Evolutionary conservation across 2,797 vertebrate species (phyloP).

Genomic region (Euthynnus affinis): DNA sequence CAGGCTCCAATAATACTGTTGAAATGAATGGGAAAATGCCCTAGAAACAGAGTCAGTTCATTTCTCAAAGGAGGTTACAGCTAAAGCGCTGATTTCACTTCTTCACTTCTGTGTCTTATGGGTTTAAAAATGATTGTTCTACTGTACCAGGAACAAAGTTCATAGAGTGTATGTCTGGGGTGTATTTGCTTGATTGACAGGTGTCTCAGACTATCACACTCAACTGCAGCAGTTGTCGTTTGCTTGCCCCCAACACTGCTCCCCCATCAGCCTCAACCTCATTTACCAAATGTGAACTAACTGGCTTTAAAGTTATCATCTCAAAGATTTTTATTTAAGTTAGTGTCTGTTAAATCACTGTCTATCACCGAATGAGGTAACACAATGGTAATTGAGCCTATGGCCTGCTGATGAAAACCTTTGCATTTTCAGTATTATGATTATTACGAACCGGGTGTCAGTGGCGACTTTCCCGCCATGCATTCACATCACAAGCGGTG

Average conservation of each 20-base stretch:
- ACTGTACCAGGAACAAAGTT: constrained; percentile 20
- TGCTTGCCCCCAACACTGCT: neutral
- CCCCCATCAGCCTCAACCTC: neutral
- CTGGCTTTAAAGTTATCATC: constrained; percentile 19
- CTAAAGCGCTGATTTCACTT: neutral
- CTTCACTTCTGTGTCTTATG: constrained; percentile 14
- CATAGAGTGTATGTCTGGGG: constrained; percentile 12
- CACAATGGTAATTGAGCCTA: too few relatives aligned
- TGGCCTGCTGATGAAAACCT: too few relatives aligned
- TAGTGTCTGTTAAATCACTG: too few relatives aligned
- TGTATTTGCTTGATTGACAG: constrained; percentile 60
- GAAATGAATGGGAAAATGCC: constrained; percentile 7
- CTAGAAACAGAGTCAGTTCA: neutral
- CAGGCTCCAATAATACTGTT: constrained; percentile 16
- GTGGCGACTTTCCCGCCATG: too few relatives aligned
- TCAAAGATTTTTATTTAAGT: too few relatives aligned
- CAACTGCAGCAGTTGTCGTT: constrained; percentile 38
- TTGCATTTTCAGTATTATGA: too few relatives aligned
- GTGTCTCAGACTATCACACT: constrained; percentile 53
- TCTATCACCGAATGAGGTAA: too few relatives aligned
- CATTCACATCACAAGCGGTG: too few relatives aligned
- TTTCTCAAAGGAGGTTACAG: neutral
- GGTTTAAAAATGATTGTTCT: constrained; percentile 18
- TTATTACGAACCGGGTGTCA: too few relatives aligned
- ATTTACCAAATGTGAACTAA: constrained; percentile 42